phyloP scores from a whole-genome alignment of 2,113 vertebrate genomes.

The Eolophus roseicapilla region DNA sequence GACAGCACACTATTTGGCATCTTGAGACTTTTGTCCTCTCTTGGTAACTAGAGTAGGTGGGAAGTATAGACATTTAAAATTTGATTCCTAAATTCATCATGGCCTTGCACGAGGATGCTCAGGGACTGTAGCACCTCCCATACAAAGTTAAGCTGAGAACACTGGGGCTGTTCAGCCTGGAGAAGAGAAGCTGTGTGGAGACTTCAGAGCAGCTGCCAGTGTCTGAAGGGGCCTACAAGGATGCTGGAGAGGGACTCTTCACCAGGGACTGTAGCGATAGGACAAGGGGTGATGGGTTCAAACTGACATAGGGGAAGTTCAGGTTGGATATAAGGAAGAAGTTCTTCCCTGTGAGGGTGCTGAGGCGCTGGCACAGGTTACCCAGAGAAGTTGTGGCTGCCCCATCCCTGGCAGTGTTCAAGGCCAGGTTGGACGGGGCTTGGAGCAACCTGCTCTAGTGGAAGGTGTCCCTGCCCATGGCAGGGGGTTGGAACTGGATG shows the following conservation, averaged over 20 bases:
- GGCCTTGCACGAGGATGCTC: neutral
- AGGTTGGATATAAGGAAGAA: no score
- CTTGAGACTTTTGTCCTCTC: neutral
- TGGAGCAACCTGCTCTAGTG: neutral
- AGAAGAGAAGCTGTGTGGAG: neutral
- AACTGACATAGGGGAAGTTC: no score
- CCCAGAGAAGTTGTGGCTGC: no score
- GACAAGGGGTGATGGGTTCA: no score
- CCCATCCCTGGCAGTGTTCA: neutral
- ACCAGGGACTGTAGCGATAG: no score
- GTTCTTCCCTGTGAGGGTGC: no score
- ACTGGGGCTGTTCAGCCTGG: neutral
- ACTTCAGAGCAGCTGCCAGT: neutral
- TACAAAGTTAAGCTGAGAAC: neutral
- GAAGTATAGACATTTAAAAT: neutral
- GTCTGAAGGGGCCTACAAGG: neutral
- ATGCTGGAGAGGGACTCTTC: neutral
- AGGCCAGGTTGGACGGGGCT: neutral
- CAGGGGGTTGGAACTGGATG: neutral
- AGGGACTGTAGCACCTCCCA: neutral
- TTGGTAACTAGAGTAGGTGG: neutral
- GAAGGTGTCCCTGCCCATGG: neutral
- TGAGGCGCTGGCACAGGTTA: no score
- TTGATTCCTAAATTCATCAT: neutral
- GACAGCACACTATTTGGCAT: neutral